Evolutionary conservation across 2,888 invertebrate species (phyloP), one percentile per base, ranked within the genome.

Genomic region (Kuschelorhynchus macadamiae): DNA sequence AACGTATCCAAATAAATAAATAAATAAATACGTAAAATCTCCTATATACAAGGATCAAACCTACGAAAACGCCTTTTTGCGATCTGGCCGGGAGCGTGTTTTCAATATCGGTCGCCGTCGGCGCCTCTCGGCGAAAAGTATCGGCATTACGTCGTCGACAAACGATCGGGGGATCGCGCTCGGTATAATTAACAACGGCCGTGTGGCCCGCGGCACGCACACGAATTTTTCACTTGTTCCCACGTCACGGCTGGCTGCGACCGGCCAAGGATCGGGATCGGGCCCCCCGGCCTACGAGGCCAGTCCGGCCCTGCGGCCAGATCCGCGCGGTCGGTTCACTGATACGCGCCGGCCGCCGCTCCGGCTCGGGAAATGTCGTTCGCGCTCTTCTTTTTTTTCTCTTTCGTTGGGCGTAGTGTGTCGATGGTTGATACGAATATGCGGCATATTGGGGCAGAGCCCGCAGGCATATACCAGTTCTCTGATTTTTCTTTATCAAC

Each of bases 191-290:
- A 67, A 62, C 62, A 67, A 67, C 62, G 62, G 53, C 55, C 56
- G 33, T n/a, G n/a, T 62, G 56, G 42, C 67, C 62, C 12, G 39
- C 32, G 67, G 67, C 67, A 56, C 67, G 62, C 62, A 67, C 67
- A 67, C 67, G 67, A 67, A 67, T 67, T 67, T 67, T 67, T 67
- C 61, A 62, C 56, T 62, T 57, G 57, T 67, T 67, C 67, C 62
- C 67, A 67, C 67, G 67, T 67, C 61, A 67, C 67, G 67, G 67
- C 67, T 67, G 56, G 56, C 49, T 50, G 67, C 36, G 56, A 64
- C 63, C 39, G 55, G 32, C 32, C n/a, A 60, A 44, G 60, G 61
- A 61, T 60, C 61, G 67, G 46, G 55, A 56, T 57, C 61, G 52
- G 53, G 53, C 53, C 44, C 53, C 21, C 18, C 32, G 57, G 57